These are phyloP conservation scores for Sericinus montela DNA, from an alignment of 2,888 invertebrate genomes.

Conservation along the genomic window DNA sequence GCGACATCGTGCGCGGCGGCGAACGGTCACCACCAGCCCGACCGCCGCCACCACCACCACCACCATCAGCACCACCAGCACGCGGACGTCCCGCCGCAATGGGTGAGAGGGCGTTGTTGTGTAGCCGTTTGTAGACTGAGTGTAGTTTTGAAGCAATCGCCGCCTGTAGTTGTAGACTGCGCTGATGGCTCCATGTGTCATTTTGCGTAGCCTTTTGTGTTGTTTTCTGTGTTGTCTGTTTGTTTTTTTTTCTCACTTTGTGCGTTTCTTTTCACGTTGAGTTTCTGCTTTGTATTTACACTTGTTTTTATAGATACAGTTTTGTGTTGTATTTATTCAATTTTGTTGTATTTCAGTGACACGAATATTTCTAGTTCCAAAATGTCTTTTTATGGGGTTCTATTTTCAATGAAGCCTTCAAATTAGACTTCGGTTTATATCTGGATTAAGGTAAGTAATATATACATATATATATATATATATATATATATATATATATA, in stretches of 20 bases:
- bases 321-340: no score
- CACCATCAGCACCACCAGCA: constrained; percentile 57
- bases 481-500: no score
- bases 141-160: constrained; percentile 9
- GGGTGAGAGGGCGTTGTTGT: constrained; percentile 33
- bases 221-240: constrained; percentile 8
- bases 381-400: no score
- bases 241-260: constrained; percentile 4
- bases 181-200: not conserved
- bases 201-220: not conserved
- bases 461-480: no score
- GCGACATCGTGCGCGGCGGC: constrained; percentile 72
- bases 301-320: not conserved
- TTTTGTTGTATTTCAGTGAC: no score
- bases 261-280: not conserved
- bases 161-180: not conserved
- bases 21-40: constrained; percentile 70
- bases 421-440: no score
- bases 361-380: no score
- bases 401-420: no score
- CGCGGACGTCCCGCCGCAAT: constrained; percentile 73
- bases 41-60: constrained; percentile 59
- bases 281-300: not conserved
- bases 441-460: no score
- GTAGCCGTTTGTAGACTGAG: constrained; percentile 16